These are phyloP conservation scores for Porphyrio hochstetteri DNA, from an alignment of 2,113 vertebrate species.

Conservation along the genomic window DNA sequence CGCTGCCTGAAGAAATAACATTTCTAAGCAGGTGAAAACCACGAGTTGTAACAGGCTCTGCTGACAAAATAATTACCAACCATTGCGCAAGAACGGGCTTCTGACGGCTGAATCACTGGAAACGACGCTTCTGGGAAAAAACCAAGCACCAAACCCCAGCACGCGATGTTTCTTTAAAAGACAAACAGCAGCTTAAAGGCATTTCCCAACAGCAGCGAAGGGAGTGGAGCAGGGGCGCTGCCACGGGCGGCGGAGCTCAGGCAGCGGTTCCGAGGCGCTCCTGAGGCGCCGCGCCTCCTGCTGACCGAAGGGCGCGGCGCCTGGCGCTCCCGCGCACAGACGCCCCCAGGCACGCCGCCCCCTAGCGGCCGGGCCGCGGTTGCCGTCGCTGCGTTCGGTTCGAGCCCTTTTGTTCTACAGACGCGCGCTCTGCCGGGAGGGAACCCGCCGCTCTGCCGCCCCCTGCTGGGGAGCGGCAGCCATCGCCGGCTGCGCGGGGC, in stretches of 20 bases:
- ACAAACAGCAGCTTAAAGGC: neutral
- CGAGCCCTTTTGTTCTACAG: too few relatives aligned
- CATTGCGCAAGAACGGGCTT: neutral
- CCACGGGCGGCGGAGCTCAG: neutral
- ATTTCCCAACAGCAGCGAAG: neutral
- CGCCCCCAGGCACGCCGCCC: too few relatives aligned
- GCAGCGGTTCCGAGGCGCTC: too few relatives aligned
- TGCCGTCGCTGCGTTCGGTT: too few relatives aligned
- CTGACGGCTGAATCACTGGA: conserved; percentile 40
- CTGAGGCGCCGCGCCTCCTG: neutral
- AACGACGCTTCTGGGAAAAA: neutral
- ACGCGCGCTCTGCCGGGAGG: too few relatives aligned
- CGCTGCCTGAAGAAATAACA: neutral
- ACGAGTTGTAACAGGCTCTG: neutral
- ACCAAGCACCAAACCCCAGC: neutral
- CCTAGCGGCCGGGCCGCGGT: too few relatives aligned
- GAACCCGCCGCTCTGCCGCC: too few relatives aligned
- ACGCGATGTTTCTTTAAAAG: neutral
- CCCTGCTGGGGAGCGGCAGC: too few relatives aligned
- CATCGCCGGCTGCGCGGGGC: too few relatives aligned
- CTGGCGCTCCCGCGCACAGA: too few relatives aligned
- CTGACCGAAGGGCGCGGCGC: too few relatives aligned
- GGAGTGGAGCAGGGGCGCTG: neutral
- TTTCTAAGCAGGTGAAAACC: neutral
- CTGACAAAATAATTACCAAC: neutral